phyloP scores from a whole-genome alignment of 2,113 vertebrate species.

The Ellobius talpinus region DNA sequence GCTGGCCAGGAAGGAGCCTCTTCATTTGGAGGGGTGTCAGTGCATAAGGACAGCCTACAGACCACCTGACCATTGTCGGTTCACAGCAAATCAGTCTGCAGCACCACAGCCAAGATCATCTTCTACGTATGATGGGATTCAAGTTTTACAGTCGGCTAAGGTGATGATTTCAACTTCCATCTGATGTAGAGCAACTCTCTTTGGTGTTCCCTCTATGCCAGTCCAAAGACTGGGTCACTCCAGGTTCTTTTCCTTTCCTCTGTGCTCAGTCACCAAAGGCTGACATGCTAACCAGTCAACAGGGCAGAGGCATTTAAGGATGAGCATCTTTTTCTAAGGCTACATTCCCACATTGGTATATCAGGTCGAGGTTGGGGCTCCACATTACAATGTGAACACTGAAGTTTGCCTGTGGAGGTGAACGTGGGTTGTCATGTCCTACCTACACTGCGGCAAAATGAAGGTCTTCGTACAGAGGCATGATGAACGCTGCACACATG shows the following conservation, averaged over 20 bases:
- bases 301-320: neutral
- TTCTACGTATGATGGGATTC: neutral
- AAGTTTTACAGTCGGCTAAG: neutral
- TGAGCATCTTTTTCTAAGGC: neutral
- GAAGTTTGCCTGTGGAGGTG: neutral
- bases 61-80: accelerated
- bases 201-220: neutral
- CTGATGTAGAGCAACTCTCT: neutral
- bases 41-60: neutral
- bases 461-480: slow-evolving; percentile 49
- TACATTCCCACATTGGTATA: neutral
- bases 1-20: neutral
- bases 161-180: neutral
- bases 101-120: neutral
- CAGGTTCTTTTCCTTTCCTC: neutral
- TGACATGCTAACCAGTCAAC: neutral
- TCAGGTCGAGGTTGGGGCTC: neutral
- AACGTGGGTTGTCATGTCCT: neutral
- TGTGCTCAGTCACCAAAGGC: neutral
- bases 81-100: neutral
- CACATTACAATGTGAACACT: neutral
- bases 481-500: neutral
- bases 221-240: neutral
- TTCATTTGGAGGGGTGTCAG: neutral
- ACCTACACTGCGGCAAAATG: slow-evolving; percentile 2